Percentiles rank a stretch among this genome's conserved stretches.
Evolutionary conservation across 2,113 vertebrate species (phyloP).

Genomic region (Aldabrachelys gigantea): DNA sequence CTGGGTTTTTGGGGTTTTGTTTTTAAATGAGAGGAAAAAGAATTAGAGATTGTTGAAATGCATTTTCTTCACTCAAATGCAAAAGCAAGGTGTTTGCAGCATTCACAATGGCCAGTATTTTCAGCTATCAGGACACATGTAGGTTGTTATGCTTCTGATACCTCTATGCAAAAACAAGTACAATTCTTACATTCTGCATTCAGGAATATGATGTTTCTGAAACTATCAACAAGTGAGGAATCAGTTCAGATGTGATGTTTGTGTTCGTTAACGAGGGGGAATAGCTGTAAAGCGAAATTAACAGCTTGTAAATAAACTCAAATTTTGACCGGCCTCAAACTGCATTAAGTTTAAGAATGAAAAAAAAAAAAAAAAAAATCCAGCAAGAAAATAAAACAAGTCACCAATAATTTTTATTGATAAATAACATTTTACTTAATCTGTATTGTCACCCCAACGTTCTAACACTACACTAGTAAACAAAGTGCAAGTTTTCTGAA

Average conservation of each 20-base stretch:
- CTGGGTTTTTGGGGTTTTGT: background rate
- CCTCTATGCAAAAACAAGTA: too few species aligned
- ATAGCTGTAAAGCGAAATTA: background rate
- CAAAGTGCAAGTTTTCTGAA: constrained; percentile 77
- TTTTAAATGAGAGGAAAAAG: background rate
- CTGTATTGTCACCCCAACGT: constrained; percentile 48
- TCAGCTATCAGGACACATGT: background rate
- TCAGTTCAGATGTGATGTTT: background rate
- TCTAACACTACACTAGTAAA: constrained; percentile 79
- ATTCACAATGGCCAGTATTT: background rate
- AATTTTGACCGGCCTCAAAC: background rate
- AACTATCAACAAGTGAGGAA: background rate
- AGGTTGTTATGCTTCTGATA: background rate
- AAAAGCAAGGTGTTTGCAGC: background rate
- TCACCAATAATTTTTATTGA: constrained; percentile 65
- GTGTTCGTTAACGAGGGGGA: background rate
- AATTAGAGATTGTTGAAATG: background rate
- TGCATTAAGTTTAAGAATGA: background rate
- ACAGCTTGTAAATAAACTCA: background rate
- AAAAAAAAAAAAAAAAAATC: background rate
- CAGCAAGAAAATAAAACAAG: background rate
- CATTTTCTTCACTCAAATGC: background rate
- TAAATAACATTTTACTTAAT: constrained; percentile 73
- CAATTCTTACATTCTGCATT: background rate
- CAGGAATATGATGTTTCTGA: background rate